Base-by-base conservation (phyloP, 2,888 invertebrate species). In the Aplocera efformata region DNA sequence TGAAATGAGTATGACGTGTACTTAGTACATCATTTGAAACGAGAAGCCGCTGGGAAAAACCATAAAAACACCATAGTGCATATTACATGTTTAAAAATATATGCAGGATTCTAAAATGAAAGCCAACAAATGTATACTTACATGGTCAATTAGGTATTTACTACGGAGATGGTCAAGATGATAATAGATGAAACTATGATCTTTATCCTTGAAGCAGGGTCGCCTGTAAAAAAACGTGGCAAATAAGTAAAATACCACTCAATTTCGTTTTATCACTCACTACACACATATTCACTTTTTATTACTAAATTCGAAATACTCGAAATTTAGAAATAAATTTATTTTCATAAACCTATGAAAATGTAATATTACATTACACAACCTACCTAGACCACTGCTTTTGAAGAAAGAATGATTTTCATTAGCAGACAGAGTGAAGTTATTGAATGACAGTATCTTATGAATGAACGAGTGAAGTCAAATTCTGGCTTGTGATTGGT, bases 341-440 rank as follows among this genome's bases (percentile, higher is more conserved):
- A n/a, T n/a, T n/a, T n/a, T n/a, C n/a, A n/a, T n/a, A n/a, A n/a
- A n/a, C n/a, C n/a, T n/a, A n/a, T n/a, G n/a, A n/a, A n/a, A n/a
- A n/a, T n/a, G n/a, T n/a, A n/a, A n/a, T n/a, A n/a, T n/a, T n/a
- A n/a, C n/a, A 1, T 10, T 56, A 63, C 60, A 69, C 85, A 69
- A 74, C 86, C 73, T 61, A 86, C 86, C 86, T 82, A 42, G 67
- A 79, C 84, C 85, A 76, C 86, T 83, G 85, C 86, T 73, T 57
- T 44, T 48, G 44, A 49, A 62, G 68, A 81, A 74, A 74, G 71
- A 70, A 53, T 55, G 62, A 68, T 61, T 50, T 11, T 10, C 4
- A 10, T n/a, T 26, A 9, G 4, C 13, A 5, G 13, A 7, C 7
- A 5, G 10, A 32, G 7, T 30, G 58, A 65, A 59, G 24, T 11